A percentile compares a stretch with the other conserved stretches of the same genome.
Evolutionary conservation across 2,797 vertebrate species (phyloP).

Genomic region (Mus caroli): DNA sequence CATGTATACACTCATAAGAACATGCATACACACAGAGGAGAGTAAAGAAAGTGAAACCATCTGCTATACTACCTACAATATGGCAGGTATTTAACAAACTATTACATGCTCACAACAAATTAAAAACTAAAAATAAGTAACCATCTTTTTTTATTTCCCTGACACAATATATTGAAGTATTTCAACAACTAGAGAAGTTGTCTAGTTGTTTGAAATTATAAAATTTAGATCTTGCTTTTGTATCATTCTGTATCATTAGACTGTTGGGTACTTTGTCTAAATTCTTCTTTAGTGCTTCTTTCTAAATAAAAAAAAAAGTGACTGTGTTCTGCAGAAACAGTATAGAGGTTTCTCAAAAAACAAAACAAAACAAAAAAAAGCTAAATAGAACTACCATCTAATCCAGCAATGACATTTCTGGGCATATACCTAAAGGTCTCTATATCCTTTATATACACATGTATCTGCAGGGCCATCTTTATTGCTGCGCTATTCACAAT

Average conservation of each 20-base stretch:
- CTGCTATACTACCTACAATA: background rate
- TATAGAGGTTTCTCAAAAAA: too few species aligned
- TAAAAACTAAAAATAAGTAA: background rate
- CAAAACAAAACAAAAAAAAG: background rate
- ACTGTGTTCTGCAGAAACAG: background rate
- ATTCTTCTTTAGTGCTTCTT: background rate
- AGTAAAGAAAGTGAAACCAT: background rate
- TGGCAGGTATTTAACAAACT: background rate
- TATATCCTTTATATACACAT: background rate
- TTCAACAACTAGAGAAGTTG: background rate
- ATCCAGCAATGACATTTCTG: background rate
- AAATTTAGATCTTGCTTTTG: background rate
- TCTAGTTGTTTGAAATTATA: background rate
- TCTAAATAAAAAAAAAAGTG: background rate
- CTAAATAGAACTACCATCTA: background rate
- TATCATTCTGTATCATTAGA: background rate
- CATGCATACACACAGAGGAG: background rate
- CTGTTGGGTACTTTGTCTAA: background rate
- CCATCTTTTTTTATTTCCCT: background rate
- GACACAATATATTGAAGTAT: background rate
- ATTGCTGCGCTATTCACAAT: background rate
- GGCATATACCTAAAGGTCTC: background rate
- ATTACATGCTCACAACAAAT: background rate
- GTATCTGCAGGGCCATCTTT: background rate
- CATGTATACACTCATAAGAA: background rate